Evolutionary conservation across 2,113 vertebrate species (phyloP).

Genomic region (Coturnix japonica): DNA sequence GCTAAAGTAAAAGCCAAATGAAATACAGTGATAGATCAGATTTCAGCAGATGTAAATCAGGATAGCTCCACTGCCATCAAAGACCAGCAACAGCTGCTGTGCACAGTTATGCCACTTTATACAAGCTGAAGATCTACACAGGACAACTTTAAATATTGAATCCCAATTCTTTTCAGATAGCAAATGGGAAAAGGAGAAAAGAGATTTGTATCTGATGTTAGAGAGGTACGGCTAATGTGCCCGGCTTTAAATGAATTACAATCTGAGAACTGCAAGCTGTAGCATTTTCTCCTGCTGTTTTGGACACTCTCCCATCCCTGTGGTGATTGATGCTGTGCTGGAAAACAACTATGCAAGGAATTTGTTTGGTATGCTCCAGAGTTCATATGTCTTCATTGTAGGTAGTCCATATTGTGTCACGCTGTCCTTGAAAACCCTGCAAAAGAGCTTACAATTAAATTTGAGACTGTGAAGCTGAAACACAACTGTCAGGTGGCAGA

Average conservation of each 20-base stretch:
- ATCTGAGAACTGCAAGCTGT: slow-evolving; percentile 67
- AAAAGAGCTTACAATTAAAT: slow-evolving; percentile 78
- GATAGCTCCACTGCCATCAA: slow-evolving; percentile 23
- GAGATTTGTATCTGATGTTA: slow-evolving; percentile 63
- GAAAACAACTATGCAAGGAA: slow-evolving; percentile 74
- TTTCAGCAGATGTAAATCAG: slow-evolving; percentile 45
- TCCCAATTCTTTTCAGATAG: slow-evolving; percentile 52
- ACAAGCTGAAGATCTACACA: slow-evolving; percentile 36
- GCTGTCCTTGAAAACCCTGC: slow-evolving; percentile 71
- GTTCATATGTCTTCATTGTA: slow-evolving; percentile 78
- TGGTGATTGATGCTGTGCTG: slow-evolving; percentile 74
- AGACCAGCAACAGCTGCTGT: slow-evolving; percentile 51
- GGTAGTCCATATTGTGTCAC: slow-evolving; percentile 73
- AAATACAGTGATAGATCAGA: slow-evolving; percentile 29
- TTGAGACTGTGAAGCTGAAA: slow-evolving; percentile 75
- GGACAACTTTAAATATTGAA: slow-evolving; percentile 53
- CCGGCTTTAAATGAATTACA: slow-evolving; percentile 72
- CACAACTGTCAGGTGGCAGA: slow-evolving; percentile 76
- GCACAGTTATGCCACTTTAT: background rate
- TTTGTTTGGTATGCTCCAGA: slow-evolving; percentile 70
- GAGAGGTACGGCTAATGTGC: slow-evolving; percentile 39
- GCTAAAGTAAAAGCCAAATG: slow-evolving; percentile 7
- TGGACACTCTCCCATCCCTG: slow-evolving; percentile 70
- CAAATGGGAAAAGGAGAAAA: slow-evolving; percentile 47
- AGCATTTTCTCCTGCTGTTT: slow-evolving; percentile 73